phyloP scores from a whole-genome alignment of 2,888 invertebrate genomes.

The Anagyrus pseudococci region DNA sequence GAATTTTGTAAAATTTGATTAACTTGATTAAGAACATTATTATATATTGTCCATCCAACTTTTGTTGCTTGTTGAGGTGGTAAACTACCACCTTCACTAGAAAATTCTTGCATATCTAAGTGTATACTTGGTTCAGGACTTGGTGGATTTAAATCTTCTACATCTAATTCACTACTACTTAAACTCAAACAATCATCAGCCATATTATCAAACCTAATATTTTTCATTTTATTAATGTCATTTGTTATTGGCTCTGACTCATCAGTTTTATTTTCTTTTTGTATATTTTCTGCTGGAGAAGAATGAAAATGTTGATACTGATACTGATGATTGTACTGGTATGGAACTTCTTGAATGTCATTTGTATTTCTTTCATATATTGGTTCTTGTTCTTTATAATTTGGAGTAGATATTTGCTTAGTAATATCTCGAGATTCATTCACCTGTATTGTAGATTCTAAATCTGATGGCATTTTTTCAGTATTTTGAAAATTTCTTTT shows the following conservation, averaged over 20 bases:
- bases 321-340: constrained; percentile 22
- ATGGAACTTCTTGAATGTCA: constrained; percentile 5
- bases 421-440: constrained; percentile 2
- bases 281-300: constrained; percentile 6
- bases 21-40: constrained; percentile 72
- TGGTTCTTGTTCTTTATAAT: constrained; percentile 18
- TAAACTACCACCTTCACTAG: constrained; percentile 61
- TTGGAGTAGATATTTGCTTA: not conserved
- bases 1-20: constrained; percentile 65
- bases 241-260: constrained; percentile 26
- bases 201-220: constrained; percentile 22
- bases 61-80: constrained; percentile 65
- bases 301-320: constrained; percentile 14
- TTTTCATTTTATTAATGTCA: constrained; percentile 31
- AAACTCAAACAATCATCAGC: constrained; percentile 37
- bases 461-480: not conserved
- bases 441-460: constrained; percentile 7
- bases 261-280: constrained; percentile 12
- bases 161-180: constrained; percentile 46
- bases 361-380: constrained; percentile 11
- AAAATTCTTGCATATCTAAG: constrained; percentile 64
- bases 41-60: constrained; percentile 75
- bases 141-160: constrained; percentile 55
- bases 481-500: not conserved
- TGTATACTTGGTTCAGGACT: constrained; percentile 65